These are phyloP conservation scores for Dromococcyx pavoninus DNA, from an alignment of 2,797 vertebrate genomes.

Conservation along the genomic window DNA sequence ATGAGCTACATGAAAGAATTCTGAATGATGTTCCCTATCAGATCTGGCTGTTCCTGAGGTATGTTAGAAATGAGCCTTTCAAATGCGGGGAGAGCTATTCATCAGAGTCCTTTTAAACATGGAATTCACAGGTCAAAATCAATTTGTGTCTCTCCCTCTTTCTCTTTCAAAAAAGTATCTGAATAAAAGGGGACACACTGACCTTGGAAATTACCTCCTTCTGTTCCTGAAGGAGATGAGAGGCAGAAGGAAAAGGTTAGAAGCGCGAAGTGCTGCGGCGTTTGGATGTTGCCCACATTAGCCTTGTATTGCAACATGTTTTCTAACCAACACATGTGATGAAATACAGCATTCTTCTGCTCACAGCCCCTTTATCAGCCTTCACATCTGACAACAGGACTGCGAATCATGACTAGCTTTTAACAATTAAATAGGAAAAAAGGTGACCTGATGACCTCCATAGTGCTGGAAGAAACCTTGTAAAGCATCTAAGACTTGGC, in stretches of 20 bases:
- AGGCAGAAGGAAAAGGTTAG: background rate
- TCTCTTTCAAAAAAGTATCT: background rate
- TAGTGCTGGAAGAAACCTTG: background rate
- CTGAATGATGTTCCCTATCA: conserved; percentile 47
- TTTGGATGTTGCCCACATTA: background rate
- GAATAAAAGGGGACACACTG: background rate
- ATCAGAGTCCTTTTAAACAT: background rate
- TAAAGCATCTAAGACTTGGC: background rate
- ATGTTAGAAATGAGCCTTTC: conserved; percentile 27
- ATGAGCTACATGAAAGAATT: conserved; percentile 18
- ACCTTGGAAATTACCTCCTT: conserved; percentile 41
- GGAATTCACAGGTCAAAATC: background rate
- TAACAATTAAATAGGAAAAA: background rate
- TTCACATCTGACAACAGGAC: background rate
- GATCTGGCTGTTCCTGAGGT: conserved; percentile 50
- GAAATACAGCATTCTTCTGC: background rate
- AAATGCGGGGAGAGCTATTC: background rate
- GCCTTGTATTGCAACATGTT: background rate
- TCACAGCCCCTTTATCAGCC: background rate
- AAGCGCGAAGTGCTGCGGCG: background rate
- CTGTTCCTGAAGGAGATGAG: conserved; percentile 1
- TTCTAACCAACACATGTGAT: background rate
- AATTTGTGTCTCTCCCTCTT: background rate
- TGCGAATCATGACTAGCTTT: background rate
- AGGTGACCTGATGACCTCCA: background rate